phyloP scores from a whole-genome alignment of 2,888 invertebrate species.

The Adela reaumurella region DNA sequence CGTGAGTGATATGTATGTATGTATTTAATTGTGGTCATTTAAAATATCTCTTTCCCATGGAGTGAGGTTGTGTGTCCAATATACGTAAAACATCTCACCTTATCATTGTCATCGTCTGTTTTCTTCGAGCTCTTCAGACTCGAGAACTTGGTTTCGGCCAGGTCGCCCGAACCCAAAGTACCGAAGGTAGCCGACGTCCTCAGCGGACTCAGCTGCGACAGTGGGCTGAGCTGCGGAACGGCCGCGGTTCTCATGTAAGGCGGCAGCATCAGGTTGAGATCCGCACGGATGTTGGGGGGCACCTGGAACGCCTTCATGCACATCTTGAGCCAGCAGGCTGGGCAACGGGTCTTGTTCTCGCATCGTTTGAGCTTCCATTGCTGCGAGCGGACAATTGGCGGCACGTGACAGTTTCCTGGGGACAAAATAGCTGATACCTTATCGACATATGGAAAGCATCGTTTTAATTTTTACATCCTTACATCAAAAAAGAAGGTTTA shows the following conservation, averaged over 20 bases:
- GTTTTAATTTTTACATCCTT: no score
- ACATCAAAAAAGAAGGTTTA: no score
- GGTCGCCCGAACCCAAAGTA: not conserved
- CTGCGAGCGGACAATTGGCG: constrained; percentile 67
- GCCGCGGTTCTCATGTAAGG: constrained; percentile 53
- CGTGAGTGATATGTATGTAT: no score
- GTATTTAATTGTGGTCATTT: no score
- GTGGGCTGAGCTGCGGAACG: constrained; percentile 18
- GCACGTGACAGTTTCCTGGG: constrained; percentile 67
- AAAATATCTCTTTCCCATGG: no score
- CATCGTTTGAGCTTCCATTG: constrained; percentile 66
- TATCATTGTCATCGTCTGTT: not conserved
- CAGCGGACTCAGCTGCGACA: constrained; percentile 32
- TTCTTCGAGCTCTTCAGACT: not conserved
- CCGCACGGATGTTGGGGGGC: constrained; percentile 63
- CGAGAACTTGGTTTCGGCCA: not conserved
- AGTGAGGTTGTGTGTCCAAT: no score
- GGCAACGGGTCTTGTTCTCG: constrained; percentile 72
- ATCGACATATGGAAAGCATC: no score
- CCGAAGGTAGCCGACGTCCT: constrained; percentile 20
- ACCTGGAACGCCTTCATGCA: constrained; percentile 78
- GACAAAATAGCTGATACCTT: no score
- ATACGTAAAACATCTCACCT: not conserved
- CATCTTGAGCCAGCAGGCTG: constrained; percentile 84
- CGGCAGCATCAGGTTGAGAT: constrained; percentile 67